These are phyloP conservation scores for Caprella mutica DNA, from an alignment of 2,888 invertebrate genomes.

Conservation along the genomic window DNA sequence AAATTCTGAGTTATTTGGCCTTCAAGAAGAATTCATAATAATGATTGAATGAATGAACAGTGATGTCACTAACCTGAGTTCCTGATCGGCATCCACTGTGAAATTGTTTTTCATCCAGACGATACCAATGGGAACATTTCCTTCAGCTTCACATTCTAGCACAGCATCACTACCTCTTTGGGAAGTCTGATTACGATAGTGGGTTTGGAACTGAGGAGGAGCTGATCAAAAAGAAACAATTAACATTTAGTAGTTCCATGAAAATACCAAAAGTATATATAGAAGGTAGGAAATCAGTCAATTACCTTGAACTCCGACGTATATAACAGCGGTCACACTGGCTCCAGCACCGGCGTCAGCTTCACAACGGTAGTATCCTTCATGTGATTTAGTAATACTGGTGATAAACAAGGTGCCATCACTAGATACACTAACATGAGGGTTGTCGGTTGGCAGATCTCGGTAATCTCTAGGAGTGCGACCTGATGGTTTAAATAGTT, in stretches of 20 bases:
- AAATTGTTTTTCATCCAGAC: conserved; percentile 92
- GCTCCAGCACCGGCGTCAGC: conserved; percentile 92
- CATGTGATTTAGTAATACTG: conserved; percentile 83
- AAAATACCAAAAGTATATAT: too few species aligned
- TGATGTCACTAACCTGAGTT: conserved; percentile 42
- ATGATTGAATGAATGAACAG: too few species aligned
- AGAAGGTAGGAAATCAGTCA: too few species aligned
- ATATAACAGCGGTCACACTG: conserved; percentile 83
- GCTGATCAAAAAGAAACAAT: conserved; percentile 48
- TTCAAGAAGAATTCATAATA: too few species aligned
- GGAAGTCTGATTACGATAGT: conserved; percentile 80
- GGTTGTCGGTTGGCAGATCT: conserved; percentile 78
- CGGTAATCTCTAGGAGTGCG: conserved; percentile 86
- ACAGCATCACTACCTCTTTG: conserved; percentile 82
- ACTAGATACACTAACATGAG: conserved; percentile 72
- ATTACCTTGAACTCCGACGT: conserved; percentile 82
- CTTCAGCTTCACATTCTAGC: conserved; percentile 80
- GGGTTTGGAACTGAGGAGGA: conserved; percentile 85
- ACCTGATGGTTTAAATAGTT: conserved; percentile 45
- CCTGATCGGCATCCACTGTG: conserved; percentile 75
- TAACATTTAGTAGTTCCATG: too few species aligned
- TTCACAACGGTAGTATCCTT: conserved; percentile 90
- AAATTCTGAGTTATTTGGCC: too few species aligned
- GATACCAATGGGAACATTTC: conserved; percentile 88
- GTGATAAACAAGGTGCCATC: conserved; percentile 83